Percentiles rank a stretch among this genome's conserved stretches.
Conservation (phyloP, 2,113 vertebrate species). For the Xiphorhynchus elegans region DNA sequence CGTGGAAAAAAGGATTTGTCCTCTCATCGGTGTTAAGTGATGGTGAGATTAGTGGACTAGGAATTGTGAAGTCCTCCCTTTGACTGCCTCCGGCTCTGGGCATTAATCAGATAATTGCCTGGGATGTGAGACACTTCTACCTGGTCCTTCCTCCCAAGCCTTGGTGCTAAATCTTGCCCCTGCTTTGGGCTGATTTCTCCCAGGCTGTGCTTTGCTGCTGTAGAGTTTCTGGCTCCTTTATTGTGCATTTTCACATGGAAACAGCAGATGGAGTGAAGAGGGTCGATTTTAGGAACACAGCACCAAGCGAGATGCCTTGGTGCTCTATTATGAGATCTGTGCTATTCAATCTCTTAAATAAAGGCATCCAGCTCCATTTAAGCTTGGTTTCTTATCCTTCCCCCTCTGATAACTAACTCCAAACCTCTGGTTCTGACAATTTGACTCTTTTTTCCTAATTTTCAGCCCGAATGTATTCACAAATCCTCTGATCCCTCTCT, state of each 20-base stretch:
- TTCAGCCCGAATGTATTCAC: neutral
- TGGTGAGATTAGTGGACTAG: neutral
- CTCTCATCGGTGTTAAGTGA: neutral
- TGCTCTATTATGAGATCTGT: neutral
- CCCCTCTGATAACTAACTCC: neutral
- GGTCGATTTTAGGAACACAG: neutral
- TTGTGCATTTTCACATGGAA: neutral
- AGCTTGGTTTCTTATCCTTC: neutral
- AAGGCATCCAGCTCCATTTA: neutral
- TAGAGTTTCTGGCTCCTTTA: neutral
- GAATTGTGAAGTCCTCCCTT: slow-evolving; percentile 35
- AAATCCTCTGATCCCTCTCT: neutral
- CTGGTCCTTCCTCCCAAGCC: neutral
- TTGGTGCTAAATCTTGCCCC: neutral
- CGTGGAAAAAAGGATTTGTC: neutral
- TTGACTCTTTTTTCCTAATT: neutral
- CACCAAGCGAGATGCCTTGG: neutral
- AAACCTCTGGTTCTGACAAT: neutral
- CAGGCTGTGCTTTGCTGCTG: neutral
- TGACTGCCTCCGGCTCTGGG: neutral
- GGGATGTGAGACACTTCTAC: neutral
- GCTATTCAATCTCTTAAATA: neutral
- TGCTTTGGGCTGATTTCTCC: neutral
- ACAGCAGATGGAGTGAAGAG: neutral
- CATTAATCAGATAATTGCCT: slow-evolving; percentile 24